These are phyloP conservation scores for Coelopa pilipes DNA, from an alignment of 2,888 invertebrate genomes.

Conservation along the genomic window DNA sequence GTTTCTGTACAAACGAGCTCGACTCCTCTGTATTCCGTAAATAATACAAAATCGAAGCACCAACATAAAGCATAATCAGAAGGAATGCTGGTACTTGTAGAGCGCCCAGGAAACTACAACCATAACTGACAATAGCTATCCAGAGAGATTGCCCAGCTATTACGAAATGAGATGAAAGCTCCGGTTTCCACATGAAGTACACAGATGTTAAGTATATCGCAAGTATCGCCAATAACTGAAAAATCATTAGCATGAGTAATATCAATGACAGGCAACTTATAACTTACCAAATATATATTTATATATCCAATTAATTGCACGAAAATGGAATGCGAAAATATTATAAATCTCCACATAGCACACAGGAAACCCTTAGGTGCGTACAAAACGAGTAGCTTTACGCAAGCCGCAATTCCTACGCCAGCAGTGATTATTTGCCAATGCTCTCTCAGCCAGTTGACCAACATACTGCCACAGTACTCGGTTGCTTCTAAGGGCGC, in stretches of 20 bases:
- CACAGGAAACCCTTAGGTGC: slow-evolving; percentile 73
- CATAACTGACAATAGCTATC: slow-evolving; percentile 79
- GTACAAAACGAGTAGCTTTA: slow-evolving; percentile 67
- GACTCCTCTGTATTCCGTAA: slow-evolving; percentile 60
- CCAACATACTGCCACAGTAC: slow-evolving; percentile 78
- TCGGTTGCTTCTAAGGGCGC: slow-evolving; percentile 83
- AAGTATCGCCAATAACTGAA: slow-evolving; percentile 75
- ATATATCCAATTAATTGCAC: slow-evolving; percentile 60
- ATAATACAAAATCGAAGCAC: slow-evolving; percentile 61
- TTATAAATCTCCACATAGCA: slow-evolving; percentile 67
- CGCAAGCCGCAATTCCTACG: slow-evolving; percentile 57
- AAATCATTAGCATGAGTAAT: slow-evolving; percentile 3
- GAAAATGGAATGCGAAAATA: slow-evolving; percentile 62
- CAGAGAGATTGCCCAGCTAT: slow-evolving; percentile 79
- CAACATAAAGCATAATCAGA: slow-evolving; percentile 72
- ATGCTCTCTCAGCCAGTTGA: slow-evolving; percentile 76
- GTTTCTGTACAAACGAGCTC: slow-evolving; percentile 54
- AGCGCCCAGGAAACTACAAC: slow-evolving; percentile 80
- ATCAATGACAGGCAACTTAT: not conserved
- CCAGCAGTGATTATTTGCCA: slow-evolving; percentile 71
- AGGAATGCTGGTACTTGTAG: slow-evolving; percentile 82
- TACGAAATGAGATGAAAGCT: slow-evolving; percentile 75
- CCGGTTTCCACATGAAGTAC: slow-evolving; percentile 80
- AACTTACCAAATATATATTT: slow-evolving; percentile 61
- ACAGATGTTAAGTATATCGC: slow-evolving; percentile 78